phyloP scores from a whole-genome alignment of 2,888 invertebrate genomes.

The Lumbricus terrestris region DNA sequence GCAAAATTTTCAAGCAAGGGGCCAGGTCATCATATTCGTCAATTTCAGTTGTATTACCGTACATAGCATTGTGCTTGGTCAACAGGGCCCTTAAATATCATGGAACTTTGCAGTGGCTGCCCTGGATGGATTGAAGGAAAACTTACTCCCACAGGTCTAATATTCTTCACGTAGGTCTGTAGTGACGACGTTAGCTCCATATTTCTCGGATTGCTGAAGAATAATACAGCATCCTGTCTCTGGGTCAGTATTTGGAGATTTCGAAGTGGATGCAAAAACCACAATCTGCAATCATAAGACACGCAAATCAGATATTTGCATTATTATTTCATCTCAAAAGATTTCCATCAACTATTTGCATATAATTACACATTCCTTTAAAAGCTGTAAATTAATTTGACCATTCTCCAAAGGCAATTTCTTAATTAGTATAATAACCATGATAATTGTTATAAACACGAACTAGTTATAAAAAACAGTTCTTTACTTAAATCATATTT shows the following conservation, averaged over 20 bases:
- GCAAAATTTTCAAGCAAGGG: background rate
- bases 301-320: background rate
- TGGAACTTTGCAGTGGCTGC: too few species aligned
- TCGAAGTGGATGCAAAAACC: slow-evolving; percentile 72
- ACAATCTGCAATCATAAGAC: slow-evolving; percentile 51
- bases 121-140: background rate
- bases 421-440: background rate
- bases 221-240: slow-evolving; percentile 72
- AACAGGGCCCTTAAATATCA: background rate
- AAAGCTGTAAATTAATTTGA: background rate
- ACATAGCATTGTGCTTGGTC: background rate
- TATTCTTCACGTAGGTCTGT: slow-evolving; percentile 30
- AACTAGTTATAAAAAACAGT: background rate
- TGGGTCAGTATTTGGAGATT: slow-evolving; percentile 66
- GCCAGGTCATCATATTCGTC: too few species aligned
- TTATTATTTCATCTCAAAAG: too few species aligned
- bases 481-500: background rate
- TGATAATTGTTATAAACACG: background rate
- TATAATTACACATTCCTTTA: background rate
- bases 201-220: slow-evolving; percentile 62
- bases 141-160: slow-evolving; percentile 31
- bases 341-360: background rate
- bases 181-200: slow-evolving; percentile 27
- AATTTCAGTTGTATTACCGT: background rate
- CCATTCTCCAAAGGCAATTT: background rate